Evolutionary conservation across 2,797 vertebrate genomes (phyloP).

Genomic region (Neopelma chrysocephalum): DNA sequence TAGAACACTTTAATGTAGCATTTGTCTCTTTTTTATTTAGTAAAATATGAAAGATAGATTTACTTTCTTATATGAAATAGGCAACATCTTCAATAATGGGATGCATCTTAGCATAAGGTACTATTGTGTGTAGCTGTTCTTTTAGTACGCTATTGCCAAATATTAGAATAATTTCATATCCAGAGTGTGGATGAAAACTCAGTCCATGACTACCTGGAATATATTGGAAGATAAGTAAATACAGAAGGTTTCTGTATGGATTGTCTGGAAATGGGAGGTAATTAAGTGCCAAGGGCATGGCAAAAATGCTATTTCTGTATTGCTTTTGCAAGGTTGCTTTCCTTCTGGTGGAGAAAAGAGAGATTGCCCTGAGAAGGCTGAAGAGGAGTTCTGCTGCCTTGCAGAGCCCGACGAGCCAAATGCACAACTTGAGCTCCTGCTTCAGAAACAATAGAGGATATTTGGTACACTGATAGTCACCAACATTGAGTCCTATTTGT

Average conservation of each 20-base stretch:
- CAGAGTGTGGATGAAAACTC: background rate
- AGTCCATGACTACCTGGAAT: background rate
- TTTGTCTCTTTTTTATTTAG: background rate
- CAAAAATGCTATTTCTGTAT: constrained; percentile 17
- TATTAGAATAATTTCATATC: background rate
- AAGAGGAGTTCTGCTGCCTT: background rate
- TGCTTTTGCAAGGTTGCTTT: background rate
- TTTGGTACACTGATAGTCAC: background rate
- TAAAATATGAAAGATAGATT: background rate
- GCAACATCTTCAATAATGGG: background rate
- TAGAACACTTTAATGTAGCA: background rate
- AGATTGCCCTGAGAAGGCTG: background rate
- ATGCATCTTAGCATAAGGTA: background rate
- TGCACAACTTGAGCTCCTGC: background rate
- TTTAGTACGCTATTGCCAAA: background rate
- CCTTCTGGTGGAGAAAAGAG: background rate
- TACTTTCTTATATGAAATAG: background rate
- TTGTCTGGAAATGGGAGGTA: constrained; percentile 15
- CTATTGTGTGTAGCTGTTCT: background rate
- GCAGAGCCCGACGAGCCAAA: rapidly evolving
- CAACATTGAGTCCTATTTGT: background rate
- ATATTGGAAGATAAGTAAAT: constrained; percentile 2
- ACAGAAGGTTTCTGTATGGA: background rate
- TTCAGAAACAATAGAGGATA: background rate
- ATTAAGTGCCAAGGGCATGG: background rate